Evolutionary conservation across 2,113 vertebrate species (phyloP).

Genomic region (Formicarius rufipectus): DNA sequence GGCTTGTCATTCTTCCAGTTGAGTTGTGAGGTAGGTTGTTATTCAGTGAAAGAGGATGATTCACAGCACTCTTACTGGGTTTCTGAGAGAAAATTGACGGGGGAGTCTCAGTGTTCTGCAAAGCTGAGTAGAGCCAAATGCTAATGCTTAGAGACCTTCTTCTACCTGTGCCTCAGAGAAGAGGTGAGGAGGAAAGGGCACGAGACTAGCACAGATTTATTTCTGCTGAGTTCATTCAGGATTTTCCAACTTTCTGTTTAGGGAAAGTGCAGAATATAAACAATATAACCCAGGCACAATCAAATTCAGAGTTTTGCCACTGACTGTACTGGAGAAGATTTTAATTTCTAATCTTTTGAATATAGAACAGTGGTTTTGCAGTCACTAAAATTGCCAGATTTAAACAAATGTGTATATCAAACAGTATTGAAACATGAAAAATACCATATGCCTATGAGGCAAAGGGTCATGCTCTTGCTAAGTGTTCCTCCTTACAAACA

Average conservation of each 20-base stretch:
- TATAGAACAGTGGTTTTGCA: neutral
- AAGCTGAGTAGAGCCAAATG: neutral
- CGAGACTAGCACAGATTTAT: neutral
- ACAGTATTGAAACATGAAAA: neutral
- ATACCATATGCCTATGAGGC: neutral
- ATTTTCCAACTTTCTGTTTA: neutral
- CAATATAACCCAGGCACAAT: neutral
- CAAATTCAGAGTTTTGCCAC: neutral
- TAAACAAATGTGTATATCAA: neutral
- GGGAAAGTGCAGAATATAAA: neutral
- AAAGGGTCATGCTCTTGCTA: neutral
- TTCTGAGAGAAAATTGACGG: neutral
- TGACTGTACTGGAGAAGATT: neutral
- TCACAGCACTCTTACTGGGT: neutral
- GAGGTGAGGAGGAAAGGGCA: neutral
- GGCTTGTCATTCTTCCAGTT: neutral
- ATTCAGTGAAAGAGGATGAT: neutral
- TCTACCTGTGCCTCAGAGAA: neutral
- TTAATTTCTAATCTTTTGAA: neutral
- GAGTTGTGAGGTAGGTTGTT: neutral
- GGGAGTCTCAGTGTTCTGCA: neutral
- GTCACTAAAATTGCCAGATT: neutral
- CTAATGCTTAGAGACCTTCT: neutral
- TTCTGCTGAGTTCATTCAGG: neutral
- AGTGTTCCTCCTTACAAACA: neutral